Evolutionary conservation across 2,888 invertebrate species (phyloP).

Genomic region (Euspilapteryx auroguttella): DNA sequence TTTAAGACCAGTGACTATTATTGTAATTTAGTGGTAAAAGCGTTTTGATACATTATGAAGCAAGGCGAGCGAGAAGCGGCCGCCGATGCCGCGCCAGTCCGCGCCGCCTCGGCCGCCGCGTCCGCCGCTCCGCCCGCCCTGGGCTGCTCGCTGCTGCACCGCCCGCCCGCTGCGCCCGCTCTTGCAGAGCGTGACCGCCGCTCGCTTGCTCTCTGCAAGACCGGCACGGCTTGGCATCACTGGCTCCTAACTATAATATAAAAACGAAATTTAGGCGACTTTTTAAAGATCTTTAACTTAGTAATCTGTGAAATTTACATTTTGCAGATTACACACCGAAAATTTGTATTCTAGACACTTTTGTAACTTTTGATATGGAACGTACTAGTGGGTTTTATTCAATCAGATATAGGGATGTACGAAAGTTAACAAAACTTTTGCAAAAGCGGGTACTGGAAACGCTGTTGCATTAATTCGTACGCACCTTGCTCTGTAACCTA

Average conservation of each 20-base stretch:
- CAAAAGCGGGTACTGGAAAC: too few species aligned
- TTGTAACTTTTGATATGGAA: constrained; percentile 59
- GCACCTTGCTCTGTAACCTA: constrained; percentile 31
- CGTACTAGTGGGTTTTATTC: constrained; percentile 47
- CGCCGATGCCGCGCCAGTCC: constrained; percentile 4
- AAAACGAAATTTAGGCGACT: constrained; percentile 35
- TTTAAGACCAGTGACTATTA: constrained; percentile 61
- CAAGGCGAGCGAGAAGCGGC: constrained; percentile 5
- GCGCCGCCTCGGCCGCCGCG: constrained; percentile 2
- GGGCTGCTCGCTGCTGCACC: neutral
- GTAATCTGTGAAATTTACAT: too few species aligned
- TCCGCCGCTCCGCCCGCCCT: constrained; percentile 4
- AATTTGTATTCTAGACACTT: constrained; percentile 50
- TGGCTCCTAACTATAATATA: too few species aligned
- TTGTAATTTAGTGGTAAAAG: constrained; percentile 54
- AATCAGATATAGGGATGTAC: constrained; percentile 48
- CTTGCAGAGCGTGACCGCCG: constrained; percentile 43
- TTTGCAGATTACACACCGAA: too few species aligned
- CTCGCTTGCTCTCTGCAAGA: constrained; percentile 48
- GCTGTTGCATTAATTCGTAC: constrained; percentile 52
- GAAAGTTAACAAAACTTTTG: constrained; percentile 30
- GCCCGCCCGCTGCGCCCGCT: neutral
- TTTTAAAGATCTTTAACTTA: constrained; percentile 34
- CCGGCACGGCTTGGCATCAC: too few species aligned
- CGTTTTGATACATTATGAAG: too few species aligned